phyloP scores from a whole-genome alignment of 2,888 invertebrate species.

The Nysson spinosus region DNA sequence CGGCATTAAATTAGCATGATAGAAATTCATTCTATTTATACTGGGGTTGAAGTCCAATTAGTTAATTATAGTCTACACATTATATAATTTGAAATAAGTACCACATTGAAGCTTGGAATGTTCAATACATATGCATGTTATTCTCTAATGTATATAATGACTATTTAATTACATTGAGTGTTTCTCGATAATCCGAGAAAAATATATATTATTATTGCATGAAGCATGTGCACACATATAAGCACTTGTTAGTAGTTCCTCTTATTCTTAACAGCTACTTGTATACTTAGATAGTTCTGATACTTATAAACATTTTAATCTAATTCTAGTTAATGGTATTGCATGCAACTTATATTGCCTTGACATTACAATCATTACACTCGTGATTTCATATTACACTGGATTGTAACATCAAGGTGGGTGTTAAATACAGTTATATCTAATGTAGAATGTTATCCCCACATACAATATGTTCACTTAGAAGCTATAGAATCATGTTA shows the following conservation, averaged over 20 bases:
- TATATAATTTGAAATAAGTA: conserved; percentile 11
- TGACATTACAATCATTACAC: too few relatives aligned
- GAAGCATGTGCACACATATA: conserved; percentile 25
- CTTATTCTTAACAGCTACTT: too few relatives aligned
- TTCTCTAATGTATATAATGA: conserved; percentile 4
- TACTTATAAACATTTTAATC: too few relatives aligned
- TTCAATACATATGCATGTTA: conserved; percentile 17
- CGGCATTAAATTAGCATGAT: too few relatives aligned
- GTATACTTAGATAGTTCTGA: too few relatives aligned
- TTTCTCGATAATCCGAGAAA: background rate
- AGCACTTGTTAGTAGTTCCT: background rate
- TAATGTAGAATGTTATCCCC: background rate
- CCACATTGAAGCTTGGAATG: conserved; percentile 15
- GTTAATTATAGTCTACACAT: conserved; percentile 4
- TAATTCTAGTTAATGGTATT: too few relatives aligned
- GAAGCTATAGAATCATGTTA: background rate
- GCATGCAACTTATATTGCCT: too few relatives aligned
- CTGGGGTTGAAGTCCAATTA: too few relatives aligned
- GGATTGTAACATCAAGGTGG: too few relatives aligned
- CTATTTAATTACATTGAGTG: conserved; percentile 1
- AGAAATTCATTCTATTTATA: too few relatives aligned
- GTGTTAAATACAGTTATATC: background rate
- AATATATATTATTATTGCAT: conserved; percentile 22
- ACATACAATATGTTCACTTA: background rate
- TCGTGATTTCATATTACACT: too few relatives aligned